A percentile compares a stretch with the other conserved stretches of the same genome.
phyloP scores from a whole-genome alignment of 2,888 invertebrate genomes.

The Synergus japonicus region DNA sequence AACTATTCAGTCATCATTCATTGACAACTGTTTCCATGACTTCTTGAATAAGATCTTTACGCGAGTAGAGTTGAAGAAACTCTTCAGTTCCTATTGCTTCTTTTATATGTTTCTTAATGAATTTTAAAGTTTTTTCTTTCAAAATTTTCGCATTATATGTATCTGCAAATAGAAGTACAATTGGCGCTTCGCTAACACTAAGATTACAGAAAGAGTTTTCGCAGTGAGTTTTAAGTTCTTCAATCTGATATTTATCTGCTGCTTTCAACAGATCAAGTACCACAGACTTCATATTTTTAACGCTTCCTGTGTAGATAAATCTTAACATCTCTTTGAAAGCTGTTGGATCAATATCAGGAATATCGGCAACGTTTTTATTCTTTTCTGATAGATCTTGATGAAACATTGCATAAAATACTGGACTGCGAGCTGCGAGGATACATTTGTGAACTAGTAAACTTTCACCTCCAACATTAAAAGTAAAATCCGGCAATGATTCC shows the following conservation, averaged over 20 bases:
- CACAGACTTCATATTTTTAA: not conserved
- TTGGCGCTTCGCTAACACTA: constrained; percentile 18
- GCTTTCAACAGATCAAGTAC: constrained; percentile 14
- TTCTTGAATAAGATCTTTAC: constrained; percentile 29
- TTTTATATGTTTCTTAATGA: constrained; percentile 9
- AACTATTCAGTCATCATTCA: not conserved
- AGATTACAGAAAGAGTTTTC: constrained; percentile 14
- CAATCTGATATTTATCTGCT: constrained; percentile 32
- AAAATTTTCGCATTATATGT: constrained; percentile 2
- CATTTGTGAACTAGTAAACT: constrained; percentile 27
- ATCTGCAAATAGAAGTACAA: constrained; percentile 11
- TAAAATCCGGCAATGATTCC: constrained; percentile 10
- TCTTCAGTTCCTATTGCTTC: constrained; percentile 8
- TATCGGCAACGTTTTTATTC: not conserved
- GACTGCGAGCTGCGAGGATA: constrained; percentile 20
- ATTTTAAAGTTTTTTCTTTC: not conserved
- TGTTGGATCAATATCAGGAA: constrained; percentile 16
- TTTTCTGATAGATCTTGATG: constrained; percentile 22
- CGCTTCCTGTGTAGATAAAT: constrained; percentile 28
- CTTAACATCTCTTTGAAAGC: constrained; percentile 18
- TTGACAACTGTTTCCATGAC: constrained; percentile 11
- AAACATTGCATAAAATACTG: constrained; percentile 23
- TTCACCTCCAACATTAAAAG: constrained; percentile 19
- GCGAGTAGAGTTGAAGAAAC: constrained; percentile 17
- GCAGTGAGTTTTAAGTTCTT: constrained; percentile 17